Evolutionary conservation across 2,797 vertebrate species (phyloP), one percentile per base, ranked within the genome.

Genomic region (Odontamblyopus lacepedii): DNA sequence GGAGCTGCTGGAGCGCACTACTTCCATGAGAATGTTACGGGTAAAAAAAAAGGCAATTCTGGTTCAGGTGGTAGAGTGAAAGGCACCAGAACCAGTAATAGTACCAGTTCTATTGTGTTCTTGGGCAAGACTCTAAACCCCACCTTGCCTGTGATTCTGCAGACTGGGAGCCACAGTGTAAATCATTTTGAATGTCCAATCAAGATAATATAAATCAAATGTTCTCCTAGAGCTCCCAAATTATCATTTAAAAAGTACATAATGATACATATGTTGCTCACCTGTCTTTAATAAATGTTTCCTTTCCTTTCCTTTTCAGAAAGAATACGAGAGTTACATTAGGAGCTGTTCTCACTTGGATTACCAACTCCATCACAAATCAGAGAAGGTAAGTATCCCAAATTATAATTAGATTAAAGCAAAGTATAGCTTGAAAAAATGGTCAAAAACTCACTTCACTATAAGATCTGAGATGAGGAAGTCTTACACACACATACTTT

Each of bases 1-100:
- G 51, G 82, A 90, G 16, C 87, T 95, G 88, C 15, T 93, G 72
- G 80, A 83, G 44, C 70, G 77, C 59, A 94, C 75, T 2, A 79
- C 90, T 59, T 81, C 87, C 69, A 94, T 95, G 93, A 92, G 89
- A 73, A 84, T 85, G 7, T 88, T 93, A 71, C 85, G 92, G 85
- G 94, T 95, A 64, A 76, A 78, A 29, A 41, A 9, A 41, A 7
- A 13, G 23, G 9, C 23, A 57, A 27, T 5, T 27, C 18, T 53
- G 53, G 19, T 7, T 55, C 53, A 55, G 19, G 4, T 51, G 50
- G 51, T 55, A 23, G 19, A 55, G 18, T 53, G 19, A 19, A n/a
- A 55, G 19, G 53, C 3, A 23, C 23, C 23, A 23, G 23, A 23
- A 23, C 23, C 23, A 23, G 23, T 23, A 23, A 23, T 23, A 23